Percentiles rank a stretch among this genome's conserved stretches.
Conservation (phyloP, 2,113 vertebrate species). For the Chaetops frenatus region DNA sequence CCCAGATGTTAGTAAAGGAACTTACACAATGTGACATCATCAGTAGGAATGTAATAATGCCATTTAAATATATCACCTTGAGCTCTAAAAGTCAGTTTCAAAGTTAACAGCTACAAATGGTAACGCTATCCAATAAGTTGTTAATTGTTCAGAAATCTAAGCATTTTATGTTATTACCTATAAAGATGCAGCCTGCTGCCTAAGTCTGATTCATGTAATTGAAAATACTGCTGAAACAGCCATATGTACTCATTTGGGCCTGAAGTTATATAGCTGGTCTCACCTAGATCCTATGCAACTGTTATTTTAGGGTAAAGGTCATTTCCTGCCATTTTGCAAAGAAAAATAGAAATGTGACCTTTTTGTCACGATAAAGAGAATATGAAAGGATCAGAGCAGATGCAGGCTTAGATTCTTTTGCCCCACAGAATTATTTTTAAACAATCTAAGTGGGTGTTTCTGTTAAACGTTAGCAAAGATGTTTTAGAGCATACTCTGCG, state of each 20-base stretch:
- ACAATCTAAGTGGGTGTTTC: background rate
- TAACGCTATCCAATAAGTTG: background rate
- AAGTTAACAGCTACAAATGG: background rate
- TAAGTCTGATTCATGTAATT: background rate
- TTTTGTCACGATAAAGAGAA: background rate
- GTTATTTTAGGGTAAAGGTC: background rate
- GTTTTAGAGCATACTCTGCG: background rate
- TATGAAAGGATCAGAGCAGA: background rate
- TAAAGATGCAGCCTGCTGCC: background rate
- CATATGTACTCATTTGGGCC: background rate
- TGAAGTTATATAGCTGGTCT: background rate
- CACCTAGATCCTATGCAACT: background rate
- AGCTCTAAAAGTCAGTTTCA: slow-evolving; percentile 1
- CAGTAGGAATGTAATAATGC: background rate
- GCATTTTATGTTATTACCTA: background rate
- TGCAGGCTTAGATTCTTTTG: background rate
- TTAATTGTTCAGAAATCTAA: background rate
- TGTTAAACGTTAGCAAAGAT: background rate
- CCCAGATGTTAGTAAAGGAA: background rate
- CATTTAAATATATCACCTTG: background rate
- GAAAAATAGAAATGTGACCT: background rate
- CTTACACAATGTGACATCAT: background rate
- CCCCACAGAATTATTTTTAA: background rate
- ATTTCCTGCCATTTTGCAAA: background rate
- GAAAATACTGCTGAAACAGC: background rate